phyloP scores from a whole-genome alignment of 2,797 vertebrate species.

The Enteromius fasciolatus region DNA sequence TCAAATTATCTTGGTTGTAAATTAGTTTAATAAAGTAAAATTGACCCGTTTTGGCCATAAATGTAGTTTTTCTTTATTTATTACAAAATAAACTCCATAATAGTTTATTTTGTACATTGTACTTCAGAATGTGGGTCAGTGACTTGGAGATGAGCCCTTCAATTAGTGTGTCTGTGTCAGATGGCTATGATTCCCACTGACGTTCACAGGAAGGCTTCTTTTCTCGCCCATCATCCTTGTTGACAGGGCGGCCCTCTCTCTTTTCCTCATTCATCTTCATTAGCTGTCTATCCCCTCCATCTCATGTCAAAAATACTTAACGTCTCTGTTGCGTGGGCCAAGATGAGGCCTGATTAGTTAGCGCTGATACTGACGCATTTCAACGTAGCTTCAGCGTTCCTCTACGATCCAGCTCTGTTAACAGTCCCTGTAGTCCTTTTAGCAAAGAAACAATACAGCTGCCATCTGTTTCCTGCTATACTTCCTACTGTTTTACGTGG shows the following conservation, averaged over 20 bases:
- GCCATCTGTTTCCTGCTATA: constrained; percentile 64
- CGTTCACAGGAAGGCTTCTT: constrained; percentile 30
- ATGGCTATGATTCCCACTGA: constrained; percentile 39
- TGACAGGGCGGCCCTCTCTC: constrained; percentile 51
- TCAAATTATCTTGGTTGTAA: no score
- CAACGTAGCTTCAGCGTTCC: constrained; percentile 24
- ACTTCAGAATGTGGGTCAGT: background rate
- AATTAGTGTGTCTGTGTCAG: constrained; percentile 15
- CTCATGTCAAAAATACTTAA: constrained; percentile 64
- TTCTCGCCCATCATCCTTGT: constrained; percentile 24
- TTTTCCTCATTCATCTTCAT: constrained; percentile 67
- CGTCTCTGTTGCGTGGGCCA: constrained; percentile 49
- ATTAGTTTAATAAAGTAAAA: no score
- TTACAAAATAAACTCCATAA: no score
- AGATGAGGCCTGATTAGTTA: constrained; percentile 59
- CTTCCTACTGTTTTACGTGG: constrained; percentile 48
- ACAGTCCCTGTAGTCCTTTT: constrained; percentile 57
- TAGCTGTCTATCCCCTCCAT: constrained; percentile 60
- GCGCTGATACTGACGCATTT: constrained; percentile 50
- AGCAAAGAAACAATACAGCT: constrained; percentile 63
- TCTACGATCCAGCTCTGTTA: constrained; percentile 42
- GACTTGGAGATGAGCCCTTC: constrained; percentile 12
- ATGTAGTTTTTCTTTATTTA: no score
- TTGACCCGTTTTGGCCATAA: no score
- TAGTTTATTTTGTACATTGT: no score